Evolutionary conservation across 2,888 invertebrate species (phyloP), one percentile per base, ranked within the genome.

Genomic region (Andrena haemorrhoa): DNA sequence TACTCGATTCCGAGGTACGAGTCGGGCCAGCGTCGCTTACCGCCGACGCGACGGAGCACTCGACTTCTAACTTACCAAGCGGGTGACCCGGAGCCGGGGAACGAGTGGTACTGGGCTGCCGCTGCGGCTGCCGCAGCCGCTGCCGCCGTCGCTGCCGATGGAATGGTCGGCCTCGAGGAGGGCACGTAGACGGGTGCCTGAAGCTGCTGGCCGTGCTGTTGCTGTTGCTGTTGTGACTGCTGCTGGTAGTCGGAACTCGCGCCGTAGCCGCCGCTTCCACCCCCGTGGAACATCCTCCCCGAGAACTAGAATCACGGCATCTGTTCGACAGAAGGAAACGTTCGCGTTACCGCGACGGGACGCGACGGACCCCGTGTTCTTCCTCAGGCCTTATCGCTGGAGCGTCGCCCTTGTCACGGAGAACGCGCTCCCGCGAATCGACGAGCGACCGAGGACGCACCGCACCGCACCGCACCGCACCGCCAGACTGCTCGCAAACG

Each of bases 141-240:
- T 90, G 93, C 95, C 92, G 91, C 95, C 94, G 92, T 95, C 94
- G 93, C 93, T 73, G 95, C 94, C 47, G 95, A 95, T 53, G 95
- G 94, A 76, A 96, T 94, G 12, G 95, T 94, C 68, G 96, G 95
- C 79, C 94, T 93, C 85, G 95, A 96, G 47, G 96, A 95, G 53
- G 96, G 96, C 80, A 96, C 96, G 93, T 96, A 96, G 61, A 96
- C 96, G 4, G 96, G 96, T 1, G 96, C 94, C 81, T 95, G 95
- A 31, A 95, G 90, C 53, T 92, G 92, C 35, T 93, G 90, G 10
- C 84, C 92, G 90, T 89, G 92, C 68, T 91, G 92, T 53, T 94
- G 94, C 29, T 83, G 93, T 88, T 92, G 93, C 26, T 92, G 92
- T 60, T 92, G 92, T 10, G 90, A 90, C 77, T 93, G 93, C 71